Conservation (phyloP, 2,113 vertebrate species). For the Narcine bancroftii region DNA sequence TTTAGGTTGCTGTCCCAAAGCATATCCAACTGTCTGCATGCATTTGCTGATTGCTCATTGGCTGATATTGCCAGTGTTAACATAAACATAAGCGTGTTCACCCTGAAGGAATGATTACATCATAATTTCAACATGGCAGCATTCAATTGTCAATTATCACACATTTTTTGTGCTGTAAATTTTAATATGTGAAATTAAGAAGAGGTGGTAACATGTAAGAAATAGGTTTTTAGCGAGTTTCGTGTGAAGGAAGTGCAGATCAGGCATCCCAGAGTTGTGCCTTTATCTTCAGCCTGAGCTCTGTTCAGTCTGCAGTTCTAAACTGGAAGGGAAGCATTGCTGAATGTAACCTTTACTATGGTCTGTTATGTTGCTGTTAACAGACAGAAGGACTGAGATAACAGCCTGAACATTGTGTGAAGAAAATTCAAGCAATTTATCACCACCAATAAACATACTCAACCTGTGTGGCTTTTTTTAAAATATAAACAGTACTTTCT, state of each 20-base stretch:
- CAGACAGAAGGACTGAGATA: constrained; percentile 20
- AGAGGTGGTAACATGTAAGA: neutral
- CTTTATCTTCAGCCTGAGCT: neutral
- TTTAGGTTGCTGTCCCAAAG: neutral
- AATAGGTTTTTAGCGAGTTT: neutral
- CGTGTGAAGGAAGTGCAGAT: neutral
- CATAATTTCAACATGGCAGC: neutral
- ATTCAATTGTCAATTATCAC: neutral
- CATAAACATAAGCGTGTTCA: neutral
- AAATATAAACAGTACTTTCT: neutral
- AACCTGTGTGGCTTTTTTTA: neutral
- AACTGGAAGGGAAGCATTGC: neutral
- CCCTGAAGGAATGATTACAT: neutral
- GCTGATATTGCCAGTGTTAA: neutral
- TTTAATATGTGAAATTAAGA: neutral
- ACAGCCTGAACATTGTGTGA: neutral
- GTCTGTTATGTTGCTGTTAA: neutral
- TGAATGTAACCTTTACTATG: neutral
- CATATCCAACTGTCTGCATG: no score
- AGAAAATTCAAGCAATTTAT: neutral
- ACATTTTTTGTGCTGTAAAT: neutral
- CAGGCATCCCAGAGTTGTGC: neutral
- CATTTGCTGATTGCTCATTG: no score
- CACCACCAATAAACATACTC: neutral
- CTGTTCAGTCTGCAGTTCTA: neutral